phyloP scores from a whole-genome alignment of 2,797 vertebrate species.

The Sebastes matsubarae region DNA sequence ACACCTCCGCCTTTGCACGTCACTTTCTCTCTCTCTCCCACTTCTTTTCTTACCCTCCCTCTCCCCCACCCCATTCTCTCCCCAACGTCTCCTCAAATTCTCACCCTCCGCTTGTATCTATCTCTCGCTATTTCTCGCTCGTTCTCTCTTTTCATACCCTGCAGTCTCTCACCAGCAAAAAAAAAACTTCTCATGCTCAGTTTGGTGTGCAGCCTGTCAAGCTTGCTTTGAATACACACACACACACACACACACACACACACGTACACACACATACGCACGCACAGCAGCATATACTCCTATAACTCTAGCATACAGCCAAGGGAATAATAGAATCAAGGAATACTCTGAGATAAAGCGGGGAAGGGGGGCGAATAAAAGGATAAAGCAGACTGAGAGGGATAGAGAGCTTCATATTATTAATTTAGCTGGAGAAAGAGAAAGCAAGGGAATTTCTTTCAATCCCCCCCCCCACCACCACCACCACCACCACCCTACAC shows the following conservation, averaged over 20 bases:
- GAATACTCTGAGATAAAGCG: constrained; percentile 67
- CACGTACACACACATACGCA: background rate
- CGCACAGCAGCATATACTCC: constrained; percentile 32
- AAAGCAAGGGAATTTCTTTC: constrained; percentile 64
- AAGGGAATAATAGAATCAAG: constrained; percentile 74
- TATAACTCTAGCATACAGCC: constrained; percentile 62
- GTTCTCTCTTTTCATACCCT: constrained; percentile 43
- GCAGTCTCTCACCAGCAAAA: constrained; percentile 59
- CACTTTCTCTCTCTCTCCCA: constrained; percentile 8
- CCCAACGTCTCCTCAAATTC: background rate
- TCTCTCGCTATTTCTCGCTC: constrained; percentile 41
- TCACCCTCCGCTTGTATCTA: constrained; percentile 22
- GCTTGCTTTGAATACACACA: constrained; percentile 56
- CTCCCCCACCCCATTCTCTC: background rate
- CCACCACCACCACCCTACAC: background rate
- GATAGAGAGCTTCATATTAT: constrained; percentile 78
- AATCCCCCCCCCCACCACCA: constrained; percentile 2
- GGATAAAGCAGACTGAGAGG: constrained; percentile 76
- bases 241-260: background rate
- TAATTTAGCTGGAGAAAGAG: constrained; percentile 76
- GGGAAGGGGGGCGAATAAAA: constrained; percentile 52
- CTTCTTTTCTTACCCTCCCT: background rate
- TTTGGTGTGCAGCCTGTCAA: constrained; percentile 61
- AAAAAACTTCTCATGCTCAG: constrained; percentile 60
- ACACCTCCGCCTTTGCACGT: constrained; percentile 41